Base-by-base conservation (phyloP, 2,888 invertebrate species). In the Amorpha juglandis region DNA sequence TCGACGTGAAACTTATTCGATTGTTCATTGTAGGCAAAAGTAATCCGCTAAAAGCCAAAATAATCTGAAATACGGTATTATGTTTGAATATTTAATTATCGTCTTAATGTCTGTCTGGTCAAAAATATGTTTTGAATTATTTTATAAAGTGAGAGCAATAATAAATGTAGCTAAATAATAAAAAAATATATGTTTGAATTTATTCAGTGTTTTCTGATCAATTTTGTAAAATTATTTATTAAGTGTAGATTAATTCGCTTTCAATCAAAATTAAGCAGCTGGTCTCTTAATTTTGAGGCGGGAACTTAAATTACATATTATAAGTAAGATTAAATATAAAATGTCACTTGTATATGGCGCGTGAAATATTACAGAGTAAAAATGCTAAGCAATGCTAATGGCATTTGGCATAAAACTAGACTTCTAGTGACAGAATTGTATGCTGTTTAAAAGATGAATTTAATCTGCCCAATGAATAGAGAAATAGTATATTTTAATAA, bases 211-310 rank as follows among this genome's bases (percentile, higher is more conserved):
- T 42, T 58, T 19, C 38, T 6, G 12, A 42, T 42, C 11, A 42
- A 58, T 42, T 42, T 38, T 21, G 9, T 21, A 9, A 45, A 14
- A 16, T 19, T 16, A 16, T 58, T 38, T 11, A 1, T 52, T 38
- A 12, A 38, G 19, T 42, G 38, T 42, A 42, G 35, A 16, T 3
- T 55, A 6, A 38, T 55, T 16, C 2, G 53, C n/a, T n/a, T 55
- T 19, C 4, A 42, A 19, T 27, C 21, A 58, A 58, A 21, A 58
- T 58, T 58, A 42, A 58, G 58, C 19, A 42, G 58, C 58, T 58
- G 58, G 58, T 58, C 42, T 58, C 58, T 58, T 58, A 58, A 58
- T 42, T 42, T 58, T 16, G 42, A 27, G 11, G 55, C 11, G 16
- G 12, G 19, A 42, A 42, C 6, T n/a, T 38, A 38, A 38, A 38